These are phyloP conservation scores for Mellivora capensis DNA, from an alignment of 2,113 vertebrate species.

Conservation along the genomic window DNA sequence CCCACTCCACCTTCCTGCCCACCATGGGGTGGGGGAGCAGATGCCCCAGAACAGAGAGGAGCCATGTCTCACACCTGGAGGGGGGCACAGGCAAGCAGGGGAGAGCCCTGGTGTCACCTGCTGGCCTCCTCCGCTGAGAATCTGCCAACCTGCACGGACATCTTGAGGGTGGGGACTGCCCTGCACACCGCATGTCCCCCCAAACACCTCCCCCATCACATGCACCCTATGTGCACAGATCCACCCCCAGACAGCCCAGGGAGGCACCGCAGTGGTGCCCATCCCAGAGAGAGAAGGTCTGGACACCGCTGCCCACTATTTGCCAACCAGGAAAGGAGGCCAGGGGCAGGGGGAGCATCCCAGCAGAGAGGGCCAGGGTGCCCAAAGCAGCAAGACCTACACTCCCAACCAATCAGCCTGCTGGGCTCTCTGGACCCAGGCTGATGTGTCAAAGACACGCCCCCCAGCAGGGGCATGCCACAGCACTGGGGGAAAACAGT, in stretches of 20 bases:
- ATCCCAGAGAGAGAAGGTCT: background rate
- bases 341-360: background rate
- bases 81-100: background rate
- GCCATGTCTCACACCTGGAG: background rate
- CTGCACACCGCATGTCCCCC: fast-evolving
- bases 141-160: background rate
- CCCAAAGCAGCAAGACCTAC: fast-evolving
- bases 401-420: background rate
- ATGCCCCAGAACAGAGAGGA: background rate
- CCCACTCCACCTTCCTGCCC: background rate
- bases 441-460: background rate
- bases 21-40: background rate
- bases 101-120: fast-evolving
- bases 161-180: background rate
- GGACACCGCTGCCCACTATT: background rate
- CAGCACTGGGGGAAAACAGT: background rate
- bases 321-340: background rate
- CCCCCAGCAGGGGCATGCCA: background rate
- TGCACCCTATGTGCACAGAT: fast-evolving
- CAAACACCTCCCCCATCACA: no score
- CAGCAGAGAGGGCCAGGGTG: background rate
- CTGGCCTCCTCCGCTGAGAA: background rate
- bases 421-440: background rate
- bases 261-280: background rate
- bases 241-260: fast-evolving